Conservation (phyloP, 2,113 vertebrate genomes). For the human (Homo sapiens) region GRCh38 chr13:109993501-109994000, state of each 20-base stretch:
- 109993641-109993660: neutral
- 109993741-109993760: neutral
- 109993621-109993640: neutral
- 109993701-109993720: rapidly evolving
- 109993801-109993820: neutral
- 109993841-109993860: neutral
- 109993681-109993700: neutral
- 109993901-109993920: rapidly evolving
- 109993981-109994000: too few relatives aligned
- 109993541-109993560: too few relatives aligned
- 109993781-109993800: neutral
- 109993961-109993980: rapidly evolving
- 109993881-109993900: neutral
- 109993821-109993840: neutral
- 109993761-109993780: neutral
- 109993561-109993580: too few relatives aligned
- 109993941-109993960: neutral
- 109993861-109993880: neutral
- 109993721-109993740: neutral
- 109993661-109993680: neutral
- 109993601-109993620: too few relatives aligned
- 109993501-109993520: too few relatives aligned
- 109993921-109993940: rapidly evolving
- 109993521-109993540: too few relatives aligned
- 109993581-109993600: too few relatives aligned